Evolutionary conservation across 2,888 invertebrate species (phyloP), one percentile per base, ranked within the genome.

Genomic region (Oligia latruncula): DNA sequence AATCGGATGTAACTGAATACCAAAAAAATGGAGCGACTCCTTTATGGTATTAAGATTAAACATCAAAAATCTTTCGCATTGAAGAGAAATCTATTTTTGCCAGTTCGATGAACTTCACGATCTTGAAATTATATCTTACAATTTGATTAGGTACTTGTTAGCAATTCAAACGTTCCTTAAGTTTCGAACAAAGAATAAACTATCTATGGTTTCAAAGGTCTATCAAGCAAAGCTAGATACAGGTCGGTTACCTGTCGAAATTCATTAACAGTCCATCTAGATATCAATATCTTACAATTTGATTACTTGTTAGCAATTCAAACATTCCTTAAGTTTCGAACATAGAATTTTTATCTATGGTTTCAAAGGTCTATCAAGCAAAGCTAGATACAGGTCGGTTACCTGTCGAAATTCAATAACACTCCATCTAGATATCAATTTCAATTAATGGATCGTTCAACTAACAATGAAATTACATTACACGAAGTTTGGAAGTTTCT

Each of bases 381-480:
- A 13, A 58, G 5, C 4, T 55, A 29, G 35, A 2, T 9, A 29
- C 35, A 71, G 15, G 46, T 64, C 11, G 4, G 1, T 81, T 40
- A 65, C 55, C 70, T 65, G 40, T 23, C 40, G 1, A 74, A 82
- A 83, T 64, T 82, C 55, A 72, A 77, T 86, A 71, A 75, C 64
- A 74, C 35, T 72, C 8, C 35, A 35, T 76, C 60, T 68, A 67
- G 80, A 86, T 77, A 78, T 75, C 68, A 58, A 77, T 73, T 77
- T 65, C 58, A 79, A 87, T 74, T 74, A 74, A 80, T 64, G 70
- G 71, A 78, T 81, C 68, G 71, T 76, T 76, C 66, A 81, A 68
- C 71, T 58, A 77, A 78, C 76, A 74, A 84, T 76, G 35, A 78
- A 84, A 79, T 55, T 60, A 77, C 49, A 66, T 79, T 76, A 79